Percentiles rank a stretch among this genome's conserved stretches.
Evolutionary conservation across 2,888 invertebrate genomes (phyloP).

Genomic region (Acrobasis consociella): DNA sequence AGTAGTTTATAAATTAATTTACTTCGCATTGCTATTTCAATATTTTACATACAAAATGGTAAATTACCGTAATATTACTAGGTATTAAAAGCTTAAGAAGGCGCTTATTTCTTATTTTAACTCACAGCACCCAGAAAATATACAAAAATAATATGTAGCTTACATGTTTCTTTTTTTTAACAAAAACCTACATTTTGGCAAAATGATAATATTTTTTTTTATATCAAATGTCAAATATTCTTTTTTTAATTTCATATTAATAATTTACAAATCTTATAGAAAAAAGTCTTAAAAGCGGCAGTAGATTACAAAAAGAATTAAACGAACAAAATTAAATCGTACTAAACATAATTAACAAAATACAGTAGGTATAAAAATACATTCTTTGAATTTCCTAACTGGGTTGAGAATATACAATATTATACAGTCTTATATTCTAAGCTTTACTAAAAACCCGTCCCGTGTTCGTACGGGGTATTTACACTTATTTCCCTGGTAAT

Average conservation of each 20-base stretch:
- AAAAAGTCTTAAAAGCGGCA: slow-evolving; percentile 14
- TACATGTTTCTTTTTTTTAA: neutral
- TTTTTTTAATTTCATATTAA: neutral
- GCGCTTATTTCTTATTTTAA: slow-evolving; percentile 14
- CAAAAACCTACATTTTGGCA: too few relatives aligned
- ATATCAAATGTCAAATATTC: neutral
- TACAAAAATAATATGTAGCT: neutral
- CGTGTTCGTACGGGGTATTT: neutral
- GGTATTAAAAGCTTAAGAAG: slow-evolving; percentile 4
- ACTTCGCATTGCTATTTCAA: slow-evolving; percentile 12
- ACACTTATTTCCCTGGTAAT: too few relatives aligned
- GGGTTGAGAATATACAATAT: slow-evolving; percentile 21
- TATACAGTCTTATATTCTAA: slow-evolving; percentile 25
- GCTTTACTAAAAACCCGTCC: slow-evolving; percentile 33
- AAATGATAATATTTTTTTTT: too few relatives aligned
- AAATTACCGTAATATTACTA: neutral
- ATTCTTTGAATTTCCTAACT: slow-evolving; percentile 23
- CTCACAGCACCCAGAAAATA: slow-evolving; percentile 17
- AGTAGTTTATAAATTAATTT: slow-evolving; percentile 20
- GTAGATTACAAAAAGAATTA: neutral
- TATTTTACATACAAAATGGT: slow-evolving; percentile 9
- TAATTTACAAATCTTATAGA: neutral
- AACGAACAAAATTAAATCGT: neutral
- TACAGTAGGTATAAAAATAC: neutral
- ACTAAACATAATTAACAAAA: slow-evolving; percentile 1